These are phyloP conservation scores for Neolamprologus variostigma DNA, from an alignment of 2,113 vertebrate genomes.

Conservation along the genomic window DNA sequence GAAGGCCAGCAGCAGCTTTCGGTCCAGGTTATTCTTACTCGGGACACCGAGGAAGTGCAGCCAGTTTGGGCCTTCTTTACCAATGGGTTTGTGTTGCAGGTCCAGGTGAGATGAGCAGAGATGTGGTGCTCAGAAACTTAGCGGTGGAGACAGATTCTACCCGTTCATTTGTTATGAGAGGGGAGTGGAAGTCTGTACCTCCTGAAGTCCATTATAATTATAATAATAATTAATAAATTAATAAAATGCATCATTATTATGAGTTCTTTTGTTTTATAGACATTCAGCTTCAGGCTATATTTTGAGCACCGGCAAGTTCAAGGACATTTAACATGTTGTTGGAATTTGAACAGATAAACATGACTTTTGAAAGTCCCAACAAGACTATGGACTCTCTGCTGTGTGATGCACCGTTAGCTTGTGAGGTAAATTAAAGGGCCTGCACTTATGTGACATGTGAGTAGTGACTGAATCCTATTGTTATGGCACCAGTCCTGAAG, in stretches of 20 bases:
- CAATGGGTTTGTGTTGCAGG: background rate
- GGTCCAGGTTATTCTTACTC: background rate
- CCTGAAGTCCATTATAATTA: background rate
- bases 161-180: background rate
- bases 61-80: background rate
- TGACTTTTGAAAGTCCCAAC: background rate
- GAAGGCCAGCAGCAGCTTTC: background rate
- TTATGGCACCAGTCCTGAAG: background rate
- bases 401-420: background rate
- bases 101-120: background rate
- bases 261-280: background rate
- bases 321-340: background rate
- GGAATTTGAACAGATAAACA: background rate
- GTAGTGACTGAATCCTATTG: background rate
- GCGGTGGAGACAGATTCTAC: background rate
- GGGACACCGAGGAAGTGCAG: background rate
- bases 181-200: background rate
- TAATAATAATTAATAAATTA: background rate
- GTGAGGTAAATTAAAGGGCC: background rate
- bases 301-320: rapidly evolving
- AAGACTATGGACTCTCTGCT: background rate
- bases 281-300: background rate
- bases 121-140: background rate
- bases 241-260: background rate
- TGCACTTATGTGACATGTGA: background rate